A percentile compares a stretch with the other conserved stretches of the same genome.
These are phyloP conservation scores for Acropternis orthonyx DNA, from an alignment of 2,797 vertebrate genomes.

Conservation along the genomic window DNA sequence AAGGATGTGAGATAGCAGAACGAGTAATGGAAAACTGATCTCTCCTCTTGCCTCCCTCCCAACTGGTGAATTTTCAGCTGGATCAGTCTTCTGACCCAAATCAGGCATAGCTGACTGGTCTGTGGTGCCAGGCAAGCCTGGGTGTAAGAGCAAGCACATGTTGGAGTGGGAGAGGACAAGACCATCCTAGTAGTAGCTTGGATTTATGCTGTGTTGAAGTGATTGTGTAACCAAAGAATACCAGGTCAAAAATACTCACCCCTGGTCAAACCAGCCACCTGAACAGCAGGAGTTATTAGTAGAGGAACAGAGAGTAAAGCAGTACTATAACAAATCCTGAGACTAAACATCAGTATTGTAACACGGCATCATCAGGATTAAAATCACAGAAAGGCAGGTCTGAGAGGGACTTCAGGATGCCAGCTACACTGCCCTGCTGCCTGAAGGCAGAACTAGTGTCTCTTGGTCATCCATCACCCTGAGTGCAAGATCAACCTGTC, in stretches of 20 bases:
- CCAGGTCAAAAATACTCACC: background rate
- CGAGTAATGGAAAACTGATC: conserved; percentile 21
- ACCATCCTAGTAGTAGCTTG: background rate
- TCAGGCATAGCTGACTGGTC: background rate
- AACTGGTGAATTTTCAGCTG: conserved; percentile 8
- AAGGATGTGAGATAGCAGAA: conserved; percentile 15
- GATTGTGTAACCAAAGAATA: background rate
- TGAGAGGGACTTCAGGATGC: background rate
- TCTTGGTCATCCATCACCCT: background rate
- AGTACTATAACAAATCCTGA: background rate
- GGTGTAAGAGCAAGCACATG: background rate
- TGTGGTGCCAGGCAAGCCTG: background rate
- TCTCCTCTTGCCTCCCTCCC: background rate
- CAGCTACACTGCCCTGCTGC: background rate
- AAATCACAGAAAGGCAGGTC: background rate
- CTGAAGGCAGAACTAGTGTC: background rate
- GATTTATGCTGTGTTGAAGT: background rate
- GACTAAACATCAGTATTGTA: background rate
- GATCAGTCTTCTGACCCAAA: background rate
- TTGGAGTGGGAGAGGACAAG: background rate
- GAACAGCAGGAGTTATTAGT: background rate
- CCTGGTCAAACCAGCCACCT: background rate
- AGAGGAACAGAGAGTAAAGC: background rate
- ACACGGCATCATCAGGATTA: background rate
- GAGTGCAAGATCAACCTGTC: background rate